A percentile compares a stretch with the other conserved stretches of the same genome.
phyloP scores from a whole-genome alignment of 2,888 invertebrate genomes.

The Brachyptera putata region DNA sequence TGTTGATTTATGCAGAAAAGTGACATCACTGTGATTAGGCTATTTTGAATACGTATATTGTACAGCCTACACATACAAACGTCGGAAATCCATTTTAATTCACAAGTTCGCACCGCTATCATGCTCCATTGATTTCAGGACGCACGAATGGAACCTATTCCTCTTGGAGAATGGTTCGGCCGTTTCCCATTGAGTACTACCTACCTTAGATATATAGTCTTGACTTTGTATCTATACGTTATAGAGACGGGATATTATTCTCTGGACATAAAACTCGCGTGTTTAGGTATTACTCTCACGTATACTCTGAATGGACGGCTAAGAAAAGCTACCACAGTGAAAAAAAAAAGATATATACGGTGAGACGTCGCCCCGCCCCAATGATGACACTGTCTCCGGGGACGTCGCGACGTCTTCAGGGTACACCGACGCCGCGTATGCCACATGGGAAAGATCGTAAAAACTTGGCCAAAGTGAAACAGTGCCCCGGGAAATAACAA shows the following conservation, averaged over 20 bases:
- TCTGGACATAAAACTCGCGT: not conserved
- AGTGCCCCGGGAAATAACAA: not conserved
- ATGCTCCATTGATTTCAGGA: no score
- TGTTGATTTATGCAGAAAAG: no score
- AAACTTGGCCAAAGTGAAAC: constrained; percentile 17
- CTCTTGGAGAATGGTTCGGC: no score
- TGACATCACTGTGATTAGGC: no score
- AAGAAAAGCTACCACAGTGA: constrained; percentile 4
- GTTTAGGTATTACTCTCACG: constrained; percentile 4
- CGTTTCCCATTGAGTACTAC: not conserved
- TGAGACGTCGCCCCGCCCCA: not conserved
- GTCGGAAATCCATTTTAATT: no score
- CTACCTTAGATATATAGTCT: not conserved
- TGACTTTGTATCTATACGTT: not conserved
- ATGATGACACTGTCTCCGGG: constrained; percentile 6
- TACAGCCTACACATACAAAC: no score
- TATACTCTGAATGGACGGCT: not conserved
- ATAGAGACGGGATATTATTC: not conserved
- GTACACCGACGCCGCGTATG: not conserved
- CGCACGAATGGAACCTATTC: no score
- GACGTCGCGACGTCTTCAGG: not conserved
- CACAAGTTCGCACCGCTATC: no score
- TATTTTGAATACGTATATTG: no score
- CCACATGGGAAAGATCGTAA: constrained; percentile 14
- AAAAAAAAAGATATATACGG: constrained; percentile 3